phyloP scores from a whole-genome alignment of 2,888 invertebrate genomes.

The Drosophila siamana region DNA sequence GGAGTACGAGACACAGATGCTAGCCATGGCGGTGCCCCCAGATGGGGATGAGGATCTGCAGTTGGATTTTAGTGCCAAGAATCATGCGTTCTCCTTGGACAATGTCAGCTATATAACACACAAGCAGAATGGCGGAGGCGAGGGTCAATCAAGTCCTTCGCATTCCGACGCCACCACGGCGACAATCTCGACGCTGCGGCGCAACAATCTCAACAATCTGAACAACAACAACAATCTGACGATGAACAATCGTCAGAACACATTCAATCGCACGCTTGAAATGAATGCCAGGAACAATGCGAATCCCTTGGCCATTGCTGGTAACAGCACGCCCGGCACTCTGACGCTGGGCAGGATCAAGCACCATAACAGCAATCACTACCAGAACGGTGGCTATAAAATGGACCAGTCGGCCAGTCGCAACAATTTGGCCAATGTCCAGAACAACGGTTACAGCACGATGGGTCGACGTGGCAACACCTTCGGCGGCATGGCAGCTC shows the following conservation, averaged over 20 bases:
- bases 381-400: slow-evolving; percentile 85
- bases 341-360: slow-evolving; percentile 85
- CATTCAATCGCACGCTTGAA: slow-evolving; percentile 85
- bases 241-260: slow-evolving; percentile 84
- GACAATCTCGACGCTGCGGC: slow-evolving; percentile 88
- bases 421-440: slow-evolving; percentile 82
- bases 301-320: slow-evolving; percentile 83
- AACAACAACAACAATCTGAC: slow-evolving; percentile 81
- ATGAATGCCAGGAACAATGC: slow-evolving; percentile 85
- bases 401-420: slow-evolving; percentile 82
- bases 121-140: slow-evolving; percentile 87
- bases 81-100: slow-evolving; percentile 94
- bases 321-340: slow-evolving; percentile 82
- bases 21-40: slow-evolving; percentile 96
- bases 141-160: slow-evolving; percentile 91
- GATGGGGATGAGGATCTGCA: slow-evolving; percentile 94
- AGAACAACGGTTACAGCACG: slow-evolving; percentile 84
- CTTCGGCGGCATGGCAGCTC: slow-evolving; percentile 80
- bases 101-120: slow-evolving; percentile 95
- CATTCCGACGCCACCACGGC: slow-evolving; percentile 94
- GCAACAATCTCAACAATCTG: slow-evolving; percentile 87
- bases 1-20: slow-evolving; percentile 97
- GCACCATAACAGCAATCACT: slow-evolving; percentile 84
- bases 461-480: slow-evolving; percentile 84
- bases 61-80: slow-evolving; percentile 93